Percentiles rank a stretch among this genome's conserved stretches.
These are phyloP conservation scores for Periophthalmodon schlosseri DNA, from an alignment of 2,113 vertebrate species.

Conservation along the genomic window DNA sequence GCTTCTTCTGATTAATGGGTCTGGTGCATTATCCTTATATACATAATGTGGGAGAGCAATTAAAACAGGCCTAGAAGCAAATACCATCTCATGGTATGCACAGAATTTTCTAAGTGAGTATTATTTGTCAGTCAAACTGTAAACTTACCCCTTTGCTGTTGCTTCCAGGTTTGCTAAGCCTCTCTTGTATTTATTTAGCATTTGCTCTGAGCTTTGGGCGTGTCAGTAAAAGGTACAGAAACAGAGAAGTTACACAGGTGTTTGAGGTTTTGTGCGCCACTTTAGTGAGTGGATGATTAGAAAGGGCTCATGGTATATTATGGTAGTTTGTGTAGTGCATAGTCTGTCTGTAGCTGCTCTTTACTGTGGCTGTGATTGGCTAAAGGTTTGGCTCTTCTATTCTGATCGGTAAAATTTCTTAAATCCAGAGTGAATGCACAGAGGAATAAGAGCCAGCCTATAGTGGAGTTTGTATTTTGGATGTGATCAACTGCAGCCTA, in stretches of 20 bases:
- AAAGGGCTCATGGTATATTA: constrained; percentile 30
- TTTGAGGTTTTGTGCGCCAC: constrained; percentile 25
- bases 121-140: constrained; percentile 23
- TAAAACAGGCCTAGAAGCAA: constrained; percentile 10
- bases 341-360: constrained; percentile 36
- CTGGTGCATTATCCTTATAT: constrained; percentile 31
- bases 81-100: constrained; percentile 20
- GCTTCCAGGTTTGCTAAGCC: constrained; percentile 17
- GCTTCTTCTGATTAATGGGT: constrained; percentile 47
- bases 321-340: constrained; percentile 15
- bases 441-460: constrained; percentile 17
- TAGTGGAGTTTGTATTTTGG: constrained; percentile 8
- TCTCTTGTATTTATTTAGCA: constrained; percentile 17
- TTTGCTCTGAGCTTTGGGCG: constrained; percentile 30
- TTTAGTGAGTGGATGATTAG: constrained; percentile 17
- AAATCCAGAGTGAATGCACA: constrained; percentile 22
- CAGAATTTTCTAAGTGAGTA: constrained; percentile 9
- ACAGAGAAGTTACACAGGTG: constrained; percentile 15
- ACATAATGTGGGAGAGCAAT: constrained; percentile 33
- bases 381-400: constrained; percentile 40
- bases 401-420: constrained; percentile 19
- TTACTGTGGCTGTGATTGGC: constrained; percentile 8
- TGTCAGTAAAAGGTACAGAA: constrained; percentile 21
- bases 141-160: constrained; percentile 22
- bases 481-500: constrained; percentile 12